These are phyloP conservation scores for Telmatochromis brichardi DNA, from an alignment of 2,113 vertebrate genomes.

Conservation along the genomic window DNA sequence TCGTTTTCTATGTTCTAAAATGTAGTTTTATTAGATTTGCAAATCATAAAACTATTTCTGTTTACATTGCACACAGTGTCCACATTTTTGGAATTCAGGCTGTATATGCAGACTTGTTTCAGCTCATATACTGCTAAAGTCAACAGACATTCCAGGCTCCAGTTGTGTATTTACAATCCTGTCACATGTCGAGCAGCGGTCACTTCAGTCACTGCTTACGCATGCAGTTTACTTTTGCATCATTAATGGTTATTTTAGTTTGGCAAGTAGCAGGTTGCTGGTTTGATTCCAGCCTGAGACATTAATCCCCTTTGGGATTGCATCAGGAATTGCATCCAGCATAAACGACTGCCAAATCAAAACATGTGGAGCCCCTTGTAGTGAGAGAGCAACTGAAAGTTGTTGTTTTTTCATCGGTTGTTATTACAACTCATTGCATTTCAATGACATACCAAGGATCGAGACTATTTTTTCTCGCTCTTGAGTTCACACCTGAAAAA, in stretches of 20 bases:
- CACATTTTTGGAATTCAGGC: fast-evolving
- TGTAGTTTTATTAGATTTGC: neutral
- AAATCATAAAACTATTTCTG: neutral
- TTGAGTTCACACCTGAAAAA: neutral
- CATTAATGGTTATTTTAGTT: neutral
- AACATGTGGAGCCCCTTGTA: neutral
- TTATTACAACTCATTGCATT: fast-evolving
- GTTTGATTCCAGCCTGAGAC: neutral
- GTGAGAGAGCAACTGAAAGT: neutral
- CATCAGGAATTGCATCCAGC: fast-evolving
- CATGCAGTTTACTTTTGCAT: neutral
- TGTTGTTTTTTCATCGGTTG: neutral
- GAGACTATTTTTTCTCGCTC: fast-evolving
- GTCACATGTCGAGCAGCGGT: neutral
- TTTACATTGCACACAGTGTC: neutral
- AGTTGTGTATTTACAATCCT: fast-evolving
- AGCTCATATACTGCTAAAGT: neutral
- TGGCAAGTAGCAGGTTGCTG: neutral
- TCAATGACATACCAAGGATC: neutral
- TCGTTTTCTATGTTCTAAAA: neutral
- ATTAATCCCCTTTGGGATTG: neutral
- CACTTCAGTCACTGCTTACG: neutral
- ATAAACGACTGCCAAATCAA: neutral
- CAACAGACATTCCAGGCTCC: neutral
- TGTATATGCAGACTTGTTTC: neutral